Evolutionary conservation across 2,888 invertebrate genomes (phyloP).

Genomic region (Ptilodon capucinus): DNA sequence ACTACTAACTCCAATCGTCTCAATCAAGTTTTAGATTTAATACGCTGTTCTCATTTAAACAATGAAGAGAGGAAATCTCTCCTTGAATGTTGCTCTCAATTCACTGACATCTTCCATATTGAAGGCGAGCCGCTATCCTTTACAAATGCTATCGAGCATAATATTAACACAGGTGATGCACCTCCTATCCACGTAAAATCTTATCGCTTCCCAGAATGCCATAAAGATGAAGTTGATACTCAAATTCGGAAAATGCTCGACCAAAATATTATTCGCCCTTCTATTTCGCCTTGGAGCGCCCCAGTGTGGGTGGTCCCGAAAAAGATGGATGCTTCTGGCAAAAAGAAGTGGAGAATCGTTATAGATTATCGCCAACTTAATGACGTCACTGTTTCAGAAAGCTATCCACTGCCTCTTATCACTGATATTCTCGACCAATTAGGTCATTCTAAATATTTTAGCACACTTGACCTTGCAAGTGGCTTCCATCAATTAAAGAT

Average conservation of each 20-base stretch:
- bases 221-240: constrained; percentile 16
- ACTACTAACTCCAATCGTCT: too few species aligned
- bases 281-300: constrained; percentile 18
- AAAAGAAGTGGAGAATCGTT: constrained; percentile 14
- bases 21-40: too few species aligned
- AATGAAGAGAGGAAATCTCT: too few species aligned
- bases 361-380: constrained; percentile 16
- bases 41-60: too few species aligned
- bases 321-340: constrained; percentile 20
- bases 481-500: not conserved
- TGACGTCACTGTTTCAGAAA: constrained; percentile 16
- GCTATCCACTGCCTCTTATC: constrained; percentile 16
- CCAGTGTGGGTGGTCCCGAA: constrained; percentile 23
- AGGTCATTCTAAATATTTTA: constrained; percentile 9
- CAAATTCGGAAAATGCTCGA: constrained; percentile 14
- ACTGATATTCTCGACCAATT: constrained; percentile 16
- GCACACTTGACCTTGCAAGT: constrained; percentile 6
- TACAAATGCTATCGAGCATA: constrained; percentile 13
- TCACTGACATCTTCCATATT: too few species aligned
- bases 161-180: constrained; percentile 11
- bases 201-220: constrained; percentile 23
- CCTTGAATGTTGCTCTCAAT: too few species aligned
- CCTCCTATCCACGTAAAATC: constrained; percentile 25
- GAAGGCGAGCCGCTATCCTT: constrained; percentile 1
- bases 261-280: constrained; percentile 18